Evolutionary conservation across 2,888 invertebrate species (phyloP), one percentile per base, ranked within the genome.

Genomic region (Netelia melanura): DNA sequence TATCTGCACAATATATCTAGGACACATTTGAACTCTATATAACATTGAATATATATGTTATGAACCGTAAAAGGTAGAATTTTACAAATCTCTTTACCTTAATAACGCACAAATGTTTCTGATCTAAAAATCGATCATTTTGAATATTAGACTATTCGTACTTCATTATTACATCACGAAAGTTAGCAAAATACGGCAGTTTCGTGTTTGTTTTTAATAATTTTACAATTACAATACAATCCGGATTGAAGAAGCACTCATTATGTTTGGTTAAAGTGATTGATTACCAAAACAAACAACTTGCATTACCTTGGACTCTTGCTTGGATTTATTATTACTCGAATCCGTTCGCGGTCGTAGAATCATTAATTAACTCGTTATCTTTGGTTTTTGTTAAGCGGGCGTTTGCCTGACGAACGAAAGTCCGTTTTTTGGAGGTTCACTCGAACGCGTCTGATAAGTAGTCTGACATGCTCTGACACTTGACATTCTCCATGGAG

Each of bases 241-340:
- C 38, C 1, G 17, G 3, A 1, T 1, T 38, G 30, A 25, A 5
- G 8, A 5, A n/a, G 17, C 9, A 25, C 25, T 74, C 9, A 25
- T 9, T 61, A 2, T 1, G n/a, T 48, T 56, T 56, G 5, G 1
- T 48, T 23, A 74, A 1, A 14, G 2, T 11, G 30, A 30, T 25
- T n/a, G 11, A 17, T 48, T 62, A 0, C 17, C 10, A 2, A 10
- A 52, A 3, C 48, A 17, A 52, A 23, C 38, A 6, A 30, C n/a
- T 61, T 52, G 14, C 48, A 61, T 78, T 62, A 78, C 68, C 78
- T 78, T 44, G 23, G 9, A 70, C 14, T 61, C 10, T 78, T 23
- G 11, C 38, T 61, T 3, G 5, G 61, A 78, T 44, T 23, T 21
- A 5, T 67, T 67, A 14, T 56, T 61, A 30, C 44, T n/a, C 25